Percentiles rank a stretch among this genome's conserved stretches.
Evolutionary conservation across 1,140 invertebrate species (phyloP).

Genomic region (Achroia grisella): DNA sequence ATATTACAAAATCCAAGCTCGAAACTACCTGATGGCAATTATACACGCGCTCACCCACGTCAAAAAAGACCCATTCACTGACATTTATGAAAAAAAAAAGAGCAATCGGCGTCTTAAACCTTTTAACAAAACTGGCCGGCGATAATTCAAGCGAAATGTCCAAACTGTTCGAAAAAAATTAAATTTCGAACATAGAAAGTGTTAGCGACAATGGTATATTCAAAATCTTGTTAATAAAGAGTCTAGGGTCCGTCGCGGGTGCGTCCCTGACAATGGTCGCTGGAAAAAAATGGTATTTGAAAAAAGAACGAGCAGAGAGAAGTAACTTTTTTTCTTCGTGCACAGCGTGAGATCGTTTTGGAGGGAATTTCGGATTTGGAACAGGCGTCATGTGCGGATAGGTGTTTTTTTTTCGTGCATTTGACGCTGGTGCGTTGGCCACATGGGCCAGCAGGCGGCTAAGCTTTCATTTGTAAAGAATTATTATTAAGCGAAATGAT

Average conservation of each 20-base stretch:
- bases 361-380: conserved; percentile 58
- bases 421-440: conserved; percentile 33
- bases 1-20: conserved; percentile 53
- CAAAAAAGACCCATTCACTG: conserved; percentile 51
- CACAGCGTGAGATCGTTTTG: conserved; percentile 62
- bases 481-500: conserved; percentile 48
- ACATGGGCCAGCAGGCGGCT: conserved; percentile 39
- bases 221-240: conserved; percentile 71
- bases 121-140: conserved; percentile 65
- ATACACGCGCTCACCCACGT: conserved; percentile 69
- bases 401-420: conserved; percentile 42
- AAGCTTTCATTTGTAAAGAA: conserved; percentile 34
- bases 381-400: conserved; percentile 56
- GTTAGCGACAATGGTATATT: conserved; percentile 69
- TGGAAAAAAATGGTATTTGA: conserved; percentile 39
- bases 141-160: conserved; percentile 72
- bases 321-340: conserved; percentile 27
- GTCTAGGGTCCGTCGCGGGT: conserved; percentile 43
- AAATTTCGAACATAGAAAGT: conserved; percentile 65
- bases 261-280: conserved; percentile 32
- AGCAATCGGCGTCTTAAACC: conserved; percentile 53
- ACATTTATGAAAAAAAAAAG: conserved; percentile 56
- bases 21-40: conserved; percentile 66
- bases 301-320: conserved; percentile 34
- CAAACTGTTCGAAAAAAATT: conserved; percentile 53